Percentiles rank a stretch among this genome's conserved stretches.
Conservation (phyloP, 1,140 invertebrate genomes). For the Drosophila santomea region DNA sequence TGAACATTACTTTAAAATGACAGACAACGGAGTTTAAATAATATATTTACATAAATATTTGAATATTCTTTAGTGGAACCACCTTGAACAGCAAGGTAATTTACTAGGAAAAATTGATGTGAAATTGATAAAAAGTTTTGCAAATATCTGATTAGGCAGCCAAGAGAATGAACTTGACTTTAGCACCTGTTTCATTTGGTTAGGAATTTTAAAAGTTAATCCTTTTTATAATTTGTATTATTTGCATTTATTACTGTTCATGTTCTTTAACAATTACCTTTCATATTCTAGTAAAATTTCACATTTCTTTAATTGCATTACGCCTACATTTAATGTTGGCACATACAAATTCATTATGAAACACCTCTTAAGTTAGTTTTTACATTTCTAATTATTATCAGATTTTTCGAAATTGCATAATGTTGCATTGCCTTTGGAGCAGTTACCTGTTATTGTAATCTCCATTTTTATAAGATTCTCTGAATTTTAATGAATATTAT, state of each 20-base stretch:
- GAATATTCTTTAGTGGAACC: neutral
- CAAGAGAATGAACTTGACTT: neutral
- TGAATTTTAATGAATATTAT: neutral
- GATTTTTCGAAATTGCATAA: no score
- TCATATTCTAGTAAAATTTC: no score
- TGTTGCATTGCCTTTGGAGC: no score
- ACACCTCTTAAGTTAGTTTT: no score
- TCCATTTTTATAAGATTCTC: neutral
- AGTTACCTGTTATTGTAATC: no score
- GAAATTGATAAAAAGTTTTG: neutral
- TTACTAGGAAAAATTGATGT: neutral
- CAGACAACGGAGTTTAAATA: neutral
- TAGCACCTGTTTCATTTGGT: conserved; percentile 4
- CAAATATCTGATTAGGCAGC: neutral
- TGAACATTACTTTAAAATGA: neutral
- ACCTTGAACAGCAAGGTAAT: neutral
- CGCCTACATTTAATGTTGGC: no score
- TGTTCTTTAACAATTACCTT: no score
- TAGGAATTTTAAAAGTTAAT: neutral
- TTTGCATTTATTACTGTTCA: no score
- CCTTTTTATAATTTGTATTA: no score
- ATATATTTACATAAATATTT: neutral
- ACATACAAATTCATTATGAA: no score
- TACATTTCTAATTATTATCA: no score
- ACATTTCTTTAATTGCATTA: no score